Evolutionary conservation across 1,140 invertebrate species (phyloP).

Genomic region (Meloidogyne hapla): DNA sequence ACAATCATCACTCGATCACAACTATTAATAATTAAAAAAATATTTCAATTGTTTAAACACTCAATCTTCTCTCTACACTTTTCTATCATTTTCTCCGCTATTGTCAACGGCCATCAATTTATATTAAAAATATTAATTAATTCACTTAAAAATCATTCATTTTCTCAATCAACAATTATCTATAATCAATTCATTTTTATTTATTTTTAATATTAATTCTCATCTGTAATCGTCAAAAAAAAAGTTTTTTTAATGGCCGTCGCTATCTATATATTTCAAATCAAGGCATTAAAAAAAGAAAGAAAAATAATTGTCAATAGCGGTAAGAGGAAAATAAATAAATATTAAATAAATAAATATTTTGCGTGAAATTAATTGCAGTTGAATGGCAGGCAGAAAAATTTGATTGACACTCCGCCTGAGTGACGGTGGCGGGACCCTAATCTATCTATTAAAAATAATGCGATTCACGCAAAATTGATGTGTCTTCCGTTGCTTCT

Average conservation of each 20-base stretch:
- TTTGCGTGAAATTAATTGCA: conserved; percentile 36
- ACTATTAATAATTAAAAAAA: too few species aligned
- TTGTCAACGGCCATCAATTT: too few species aligned
- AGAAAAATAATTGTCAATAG: not conserved
- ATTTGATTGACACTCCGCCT: conserved; percentile 29
- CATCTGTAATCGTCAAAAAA: not conserved
- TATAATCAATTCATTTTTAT: not conserved
- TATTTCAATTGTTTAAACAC: too few species aligned
- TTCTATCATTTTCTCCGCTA: too few species aligned
- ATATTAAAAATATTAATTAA: too few species aligned
- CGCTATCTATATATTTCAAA: not conserved
- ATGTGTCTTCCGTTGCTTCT: conserved; percentile 3
- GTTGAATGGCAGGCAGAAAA: conserved; percentile 16
- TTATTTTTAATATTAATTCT: not conserved
- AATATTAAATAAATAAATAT: conserved; percentile 18
- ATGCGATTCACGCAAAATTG: conserved; percentile 29
- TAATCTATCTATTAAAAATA: not conserved
- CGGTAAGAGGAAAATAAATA: conserved; percentile 1
- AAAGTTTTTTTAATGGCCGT: not conserved
- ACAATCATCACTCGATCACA: too few species aligned
- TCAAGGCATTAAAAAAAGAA: not conserved
- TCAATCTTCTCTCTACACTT: too few species aligned
- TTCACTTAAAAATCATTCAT: too few species aligned
- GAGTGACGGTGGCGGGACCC: conserved; percentile 16
- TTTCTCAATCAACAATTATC: too few species aligned